phyloP scores from a whole-genome alignment of 2,888 invertebrate genomes.

The Stenotaenia linearis region DNA sequence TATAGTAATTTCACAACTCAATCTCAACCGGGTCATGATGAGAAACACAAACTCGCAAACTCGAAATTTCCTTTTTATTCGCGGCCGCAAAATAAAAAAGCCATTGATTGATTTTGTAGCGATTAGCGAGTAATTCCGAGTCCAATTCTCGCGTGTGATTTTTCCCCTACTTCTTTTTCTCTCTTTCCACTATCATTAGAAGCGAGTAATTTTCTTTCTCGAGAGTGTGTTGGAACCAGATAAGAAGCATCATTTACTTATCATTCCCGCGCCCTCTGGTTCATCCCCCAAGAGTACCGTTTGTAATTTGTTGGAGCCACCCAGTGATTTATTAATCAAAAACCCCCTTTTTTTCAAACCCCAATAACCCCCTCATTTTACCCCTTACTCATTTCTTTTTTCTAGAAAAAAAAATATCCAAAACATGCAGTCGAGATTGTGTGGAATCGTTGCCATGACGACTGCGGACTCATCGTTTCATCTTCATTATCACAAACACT shows the following conservation, averaged over 20 bases:
- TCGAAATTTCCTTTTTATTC: not conserved
- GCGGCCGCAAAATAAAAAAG: not conserved
- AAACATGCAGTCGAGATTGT: not conserved
- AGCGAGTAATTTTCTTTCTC: constrained; percentile 34
- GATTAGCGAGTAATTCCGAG: constrained; percentile 23
- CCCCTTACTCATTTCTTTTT: not conserved
- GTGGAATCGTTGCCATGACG: not conserved
- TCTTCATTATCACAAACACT: constrained; percentile 15
- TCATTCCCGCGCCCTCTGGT: constrained; percentile 28
- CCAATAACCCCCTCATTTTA: not conserved
- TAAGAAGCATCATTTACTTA: constrained; percentile 37
- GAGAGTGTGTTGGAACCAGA: constrained; percentile 37
- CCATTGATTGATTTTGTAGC: constrained; percentile 14
- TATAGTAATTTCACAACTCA: constrained; percentile 5
- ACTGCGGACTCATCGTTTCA: not conserved
- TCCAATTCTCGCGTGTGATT: constrained; percentile 24
- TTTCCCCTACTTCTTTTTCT: constrained; percentile 4
- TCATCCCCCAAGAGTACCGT: constrained; percentile 22
- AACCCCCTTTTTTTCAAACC: not conserved
- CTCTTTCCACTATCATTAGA: constrained; percentile 31
- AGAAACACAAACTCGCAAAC: not conserved
- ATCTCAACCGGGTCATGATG: not conserved
- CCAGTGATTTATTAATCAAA: constrained; percentile 28
- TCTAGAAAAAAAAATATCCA: not conserved
- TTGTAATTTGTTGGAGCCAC: constrained; percentile 27